Evolutionary conservation across 2,797 vertebrate species (phyloP).

Genomic region (Scarus forsteni): DNA sequence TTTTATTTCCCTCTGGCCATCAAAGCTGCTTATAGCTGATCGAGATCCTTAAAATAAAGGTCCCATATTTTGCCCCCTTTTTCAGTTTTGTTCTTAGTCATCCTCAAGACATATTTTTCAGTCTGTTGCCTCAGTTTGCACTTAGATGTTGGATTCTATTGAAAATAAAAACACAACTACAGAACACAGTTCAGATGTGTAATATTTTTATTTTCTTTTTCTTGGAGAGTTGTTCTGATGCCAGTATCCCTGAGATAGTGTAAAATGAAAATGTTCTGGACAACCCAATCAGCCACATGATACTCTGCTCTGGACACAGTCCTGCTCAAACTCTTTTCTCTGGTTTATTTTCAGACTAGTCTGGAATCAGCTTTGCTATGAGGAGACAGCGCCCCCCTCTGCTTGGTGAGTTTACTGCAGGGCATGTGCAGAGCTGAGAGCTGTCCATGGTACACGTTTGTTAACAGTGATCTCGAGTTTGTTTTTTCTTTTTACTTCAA

Average conservation of each 20-base stretch:
- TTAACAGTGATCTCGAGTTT: slow-evolving; percentile 33
- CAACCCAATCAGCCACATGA: slow-evolving; percentile 62
- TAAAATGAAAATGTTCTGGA: slow-evolving; percentile 71
- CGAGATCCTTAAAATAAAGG: too few relatives aligned
- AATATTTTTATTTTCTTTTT: slow-evolving; percentile 70
- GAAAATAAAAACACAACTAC: too few relatives aligned
- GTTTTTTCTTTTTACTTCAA: slow-evolving; percentile 40
- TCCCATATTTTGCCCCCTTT: too few relatives aligned
- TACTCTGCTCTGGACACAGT: slow-evolving; percentile 59
- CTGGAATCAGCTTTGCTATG: slow-evolving; percentile 15
- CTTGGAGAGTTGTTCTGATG: slow-evolving; percentile 83
- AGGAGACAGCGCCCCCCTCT: slow-evolving; percentile 68
- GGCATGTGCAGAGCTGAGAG: slow-evolving; percentile 63
- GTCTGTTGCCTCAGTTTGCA: too few relatives aligned
- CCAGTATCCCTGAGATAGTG: slow-evolving; percentile 88
- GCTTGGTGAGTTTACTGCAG: slow-evolving; percentile 64
- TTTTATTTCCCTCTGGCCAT: too few relatives aligned
- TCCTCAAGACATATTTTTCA: too few relatives aligned
- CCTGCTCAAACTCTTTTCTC: slow-evolving; percentile 31
- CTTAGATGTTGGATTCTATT: too few relatives aligned
- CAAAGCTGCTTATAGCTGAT: too few relatives aligned
- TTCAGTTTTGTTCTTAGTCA: too few relatives aligned
- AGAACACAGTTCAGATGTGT: slow-evolving; percentile 40
- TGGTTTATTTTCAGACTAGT: slow-evolving; percentile 25
- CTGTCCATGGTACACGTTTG: slow-evolving; percentile 69